Conservation (phyloP, 2,797 vertebrate genomes). For the Poecile montanus region DNA sequence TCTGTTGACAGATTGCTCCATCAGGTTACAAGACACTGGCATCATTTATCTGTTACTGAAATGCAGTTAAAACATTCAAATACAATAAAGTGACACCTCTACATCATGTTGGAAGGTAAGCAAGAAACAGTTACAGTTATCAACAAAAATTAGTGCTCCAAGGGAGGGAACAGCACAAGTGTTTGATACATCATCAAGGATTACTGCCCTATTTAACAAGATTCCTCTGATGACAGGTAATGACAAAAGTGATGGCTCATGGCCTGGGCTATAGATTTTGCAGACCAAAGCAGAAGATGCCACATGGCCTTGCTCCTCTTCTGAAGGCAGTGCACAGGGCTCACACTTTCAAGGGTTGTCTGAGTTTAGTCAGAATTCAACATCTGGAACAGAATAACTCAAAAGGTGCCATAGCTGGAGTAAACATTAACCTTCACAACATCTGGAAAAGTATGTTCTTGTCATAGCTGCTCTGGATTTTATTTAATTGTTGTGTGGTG, state of each 20-base stretch:
- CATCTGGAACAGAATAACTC: background rate
- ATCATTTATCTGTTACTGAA: background rate
- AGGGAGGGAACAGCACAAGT: background rate
- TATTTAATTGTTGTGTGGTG: background rate
- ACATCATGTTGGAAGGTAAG: background rate
- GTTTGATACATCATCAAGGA: background rate
- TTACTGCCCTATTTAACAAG: background rate
- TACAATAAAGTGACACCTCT: background rate
- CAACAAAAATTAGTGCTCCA: background rate
- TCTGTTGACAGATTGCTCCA: background rate
- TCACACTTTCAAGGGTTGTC: background rate
- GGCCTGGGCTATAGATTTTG: background rate
- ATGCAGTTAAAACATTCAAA: background rate
- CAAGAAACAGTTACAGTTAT: background rate
- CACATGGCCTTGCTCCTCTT: background rate
- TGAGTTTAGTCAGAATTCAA: background rate
- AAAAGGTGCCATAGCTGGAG: background rate
- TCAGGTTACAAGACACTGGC: background rate
- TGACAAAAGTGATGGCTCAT: background rate
- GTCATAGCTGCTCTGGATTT: background rate
- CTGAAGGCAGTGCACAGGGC: background rate
- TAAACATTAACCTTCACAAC: background rate
- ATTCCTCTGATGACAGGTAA: background rate
- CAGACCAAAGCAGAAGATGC: background rate
- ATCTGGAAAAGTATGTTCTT: background rate